Percentiles rank a stretch among this genome's conserved stretches.
These are phyloP conservation scores for Plectropomus leopardus DNA, from an alignment of 2,113 vertebrate species.

Conservation along the genomic window DNA sequence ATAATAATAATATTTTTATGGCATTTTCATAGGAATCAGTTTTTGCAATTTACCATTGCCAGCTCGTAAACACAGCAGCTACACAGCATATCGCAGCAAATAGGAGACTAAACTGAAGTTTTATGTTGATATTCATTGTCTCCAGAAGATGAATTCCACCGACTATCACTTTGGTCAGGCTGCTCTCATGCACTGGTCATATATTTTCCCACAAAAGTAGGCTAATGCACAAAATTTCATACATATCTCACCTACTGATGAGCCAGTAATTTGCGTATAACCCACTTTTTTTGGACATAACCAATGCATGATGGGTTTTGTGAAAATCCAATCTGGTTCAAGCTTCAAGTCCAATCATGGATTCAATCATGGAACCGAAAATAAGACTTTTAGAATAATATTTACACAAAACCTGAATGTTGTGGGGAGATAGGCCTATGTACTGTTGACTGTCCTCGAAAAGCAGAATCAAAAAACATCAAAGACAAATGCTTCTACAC, in stretches of 20 bases:
- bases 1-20: background rate
- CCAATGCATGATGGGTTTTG: background rate
- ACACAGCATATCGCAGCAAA: background rate
- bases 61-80: background rate
- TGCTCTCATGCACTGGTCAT: too few relatives aligned
- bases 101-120: too few relatives aligned
- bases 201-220: too few relatives aligned
- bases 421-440: background rate
- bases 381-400: background rate
- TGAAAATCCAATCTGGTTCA: background rate
- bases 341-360: too few relatives aligned
- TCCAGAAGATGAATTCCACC: background rate
- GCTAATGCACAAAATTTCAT: too few relatives aligned
- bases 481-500: background rate
- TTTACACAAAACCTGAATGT: too few relatives aligned
- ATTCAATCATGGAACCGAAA: too few relatives aligned
- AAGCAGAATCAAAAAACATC: background rate
- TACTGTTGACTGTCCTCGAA: background rate
- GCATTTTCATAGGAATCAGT: background rate
- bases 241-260: too few relatives aligned
- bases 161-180: background rate
- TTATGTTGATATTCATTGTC: background rate
- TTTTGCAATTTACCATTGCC: background rate
- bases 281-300: too few relatives aligned
- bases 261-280: too few relatives aligned